Conservation (phyloP, 2,797 vertebrate species). For the Knipowitschia caucasica region DNA sequence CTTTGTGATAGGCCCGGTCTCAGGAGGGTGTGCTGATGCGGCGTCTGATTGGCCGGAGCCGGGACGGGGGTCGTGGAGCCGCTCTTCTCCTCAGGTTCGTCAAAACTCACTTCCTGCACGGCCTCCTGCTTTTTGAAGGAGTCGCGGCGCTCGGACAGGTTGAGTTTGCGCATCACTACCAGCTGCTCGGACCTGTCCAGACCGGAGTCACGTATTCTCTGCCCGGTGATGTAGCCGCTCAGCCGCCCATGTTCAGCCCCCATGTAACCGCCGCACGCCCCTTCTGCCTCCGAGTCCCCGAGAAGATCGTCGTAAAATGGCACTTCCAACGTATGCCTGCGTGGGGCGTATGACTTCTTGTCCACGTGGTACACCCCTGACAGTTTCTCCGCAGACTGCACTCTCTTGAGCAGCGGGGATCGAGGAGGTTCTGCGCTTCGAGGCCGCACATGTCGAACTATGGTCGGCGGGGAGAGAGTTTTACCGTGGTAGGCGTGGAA, state of each 20-base stretch:
- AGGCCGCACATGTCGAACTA: constrained; percentile 81
- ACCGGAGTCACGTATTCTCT: constrained; percentile 67
- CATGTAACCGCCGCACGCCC: constrained; percentile 35
- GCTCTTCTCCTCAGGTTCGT: constrained; percentile 81
- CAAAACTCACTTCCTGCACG: constrained; percentile 96
- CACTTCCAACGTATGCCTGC: constrained; percentile 72
- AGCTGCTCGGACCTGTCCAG: constrained; percentile 82
- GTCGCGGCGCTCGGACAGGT: constrained; percentile 91
- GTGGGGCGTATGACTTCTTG: constrained; percentile 71
- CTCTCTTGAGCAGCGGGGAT: constrained; percentile 87
- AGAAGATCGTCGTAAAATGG: constrained; percentile 67
- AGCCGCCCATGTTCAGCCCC: constrained; percentile 61
- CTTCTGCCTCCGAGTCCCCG: constrained; percentile 48
- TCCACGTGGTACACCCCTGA: constrained; percentile 77
- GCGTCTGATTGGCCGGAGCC: constrained; percentile 1
- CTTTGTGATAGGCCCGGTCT: constrained; percentile 59
- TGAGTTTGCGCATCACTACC: constrained; percentile 92
- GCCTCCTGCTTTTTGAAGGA: constrained; percentile 99
- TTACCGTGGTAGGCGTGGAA: constrained; percentile 83
- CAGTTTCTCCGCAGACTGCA: constrained; percentile 91
- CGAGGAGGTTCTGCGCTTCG: constrained; percentile 78
- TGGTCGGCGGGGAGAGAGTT: constrained; percentile 85
- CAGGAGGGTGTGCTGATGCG: constrained; percentile 38
- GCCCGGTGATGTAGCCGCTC: constrained; percentile 63
- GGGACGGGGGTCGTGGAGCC: constrained; percentile 26